phyloP scores from a whole-genome alignment of 1,140 invertebrate genomes.

The Lasaia peninsularis region DNA sequence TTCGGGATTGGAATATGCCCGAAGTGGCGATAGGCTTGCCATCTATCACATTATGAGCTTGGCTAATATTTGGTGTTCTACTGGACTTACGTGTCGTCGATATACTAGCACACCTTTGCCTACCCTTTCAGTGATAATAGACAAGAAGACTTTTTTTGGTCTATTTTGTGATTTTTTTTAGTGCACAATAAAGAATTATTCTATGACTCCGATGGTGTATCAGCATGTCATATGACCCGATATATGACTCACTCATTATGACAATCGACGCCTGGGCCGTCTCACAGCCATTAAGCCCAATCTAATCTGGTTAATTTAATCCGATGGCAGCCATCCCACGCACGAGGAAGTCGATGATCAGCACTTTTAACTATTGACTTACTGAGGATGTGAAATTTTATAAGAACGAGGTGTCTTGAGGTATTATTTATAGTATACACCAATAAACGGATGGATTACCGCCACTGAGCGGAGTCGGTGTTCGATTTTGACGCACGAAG shows the following conservation, averaged over 20 bases:
- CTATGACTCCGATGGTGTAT: slow-evolving; percentile 2
- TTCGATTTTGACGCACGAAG: no score
- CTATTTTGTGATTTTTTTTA: not conserved
- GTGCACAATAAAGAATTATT: no score
- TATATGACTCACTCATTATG: slow-evolving; percentile 53
- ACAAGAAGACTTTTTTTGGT: no score
- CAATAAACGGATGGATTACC: no score
- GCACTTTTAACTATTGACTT: slow-evolving; percentile 46
- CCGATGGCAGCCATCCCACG: slow-evolving; percentile 35
- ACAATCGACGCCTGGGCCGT: slow-evolving; percentile 47
- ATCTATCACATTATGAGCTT: no score
- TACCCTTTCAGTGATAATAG: no score
- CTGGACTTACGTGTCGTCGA: no score
- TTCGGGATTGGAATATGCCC: no score
- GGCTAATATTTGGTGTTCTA: no score
- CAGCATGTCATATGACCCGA: slow-evolving; percentile 23
- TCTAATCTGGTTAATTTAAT: slow-evolving; percentile 61
- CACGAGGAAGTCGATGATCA: slow-evolving; percentile 54
- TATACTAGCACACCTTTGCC: no score
- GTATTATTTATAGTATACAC: not conserved
- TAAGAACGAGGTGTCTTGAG: not conserved
- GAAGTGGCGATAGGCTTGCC: no score
- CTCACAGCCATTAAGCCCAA: slow-evolving; percentile 52
- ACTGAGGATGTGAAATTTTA: slow-evolving; percentile 10
- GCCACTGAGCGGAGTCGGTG: no score